Evolutionary conservation across 2,797 vertebrate genomes (phyloP).

Genomic region (Paratrypauchen microcephalus): DNA sequence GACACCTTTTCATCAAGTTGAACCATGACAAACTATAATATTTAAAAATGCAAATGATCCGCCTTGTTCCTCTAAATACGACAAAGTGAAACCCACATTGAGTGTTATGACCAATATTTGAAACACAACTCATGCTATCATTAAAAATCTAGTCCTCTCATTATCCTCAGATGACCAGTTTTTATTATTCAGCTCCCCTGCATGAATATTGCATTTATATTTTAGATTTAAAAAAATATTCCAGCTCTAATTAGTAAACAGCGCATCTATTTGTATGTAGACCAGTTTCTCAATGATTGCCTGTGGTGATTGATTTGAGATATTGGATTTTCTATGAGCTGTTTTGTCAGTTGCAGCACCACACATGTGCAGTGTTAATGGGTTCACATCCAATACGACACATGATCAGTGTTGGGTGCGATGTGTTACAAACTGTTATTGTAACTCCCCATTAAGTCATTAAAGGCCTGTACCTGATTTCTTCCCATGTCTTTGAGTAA

Average conservation of each 20-base stretch:
- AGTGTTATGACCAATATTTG: background rate
- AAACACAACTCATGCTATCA: background rate
- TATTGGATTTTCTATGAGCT: background rate
- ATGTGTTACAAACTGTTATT: background rate
- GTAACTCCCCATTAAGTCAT: background rate
- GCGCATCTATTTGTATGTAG: background rate
- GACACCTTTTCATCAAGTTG: background rate
- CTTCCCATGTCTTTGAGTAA: too few relatives aligned
- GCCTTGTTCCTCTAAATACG: background rate
- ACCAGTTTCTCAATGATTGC: background rate
- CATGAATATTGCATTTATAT: too few relatives aligned
- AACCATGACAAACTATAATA: background rate
- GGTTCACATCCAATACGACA: background rate
- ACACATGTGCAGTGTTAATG: background rate
- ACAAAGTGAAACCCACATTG: background rate
- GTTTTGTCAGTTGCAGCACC: slow-evolving; percentile 1
- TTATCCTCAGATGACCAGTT: background rate
- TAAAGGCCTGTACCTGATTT: too few relatives aligned
- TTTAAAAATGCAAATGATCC: background rate
- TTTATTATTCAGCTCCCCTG: background rate
- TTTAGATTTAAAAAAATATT: background rate
- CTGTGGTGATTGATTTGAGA: background rate
- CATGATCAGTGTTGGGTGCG: background rate
- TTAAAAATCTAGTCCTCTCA: background rate
- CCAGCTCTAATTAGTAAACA: background rate